Conservation (phyloP, 2,113 vertebrate genomes). For the Glareola pratincola region DNA sequence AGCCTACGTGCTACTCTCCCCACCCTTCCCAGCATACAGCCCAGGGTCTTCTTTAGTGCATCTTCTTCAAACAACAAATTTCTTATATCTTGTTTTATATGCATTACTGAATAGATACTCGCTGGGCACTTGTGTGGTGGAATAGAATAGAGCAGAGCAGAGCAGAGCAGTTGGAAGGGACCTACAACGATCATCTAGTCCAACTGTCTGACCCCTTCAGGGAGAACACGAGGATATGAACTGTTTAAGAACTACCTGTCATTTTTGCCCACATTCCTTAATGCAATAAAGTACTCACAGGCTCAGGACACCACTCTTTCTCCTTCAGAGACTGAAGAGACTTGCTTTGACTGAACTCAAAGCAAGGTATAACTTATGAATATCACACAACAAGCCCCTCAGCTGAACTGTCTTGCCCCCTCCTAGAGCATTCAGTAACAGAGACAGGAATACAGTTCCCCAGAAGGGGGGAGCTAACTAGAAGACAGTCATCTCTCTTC, state of each 20-base stretch:
- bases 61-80: not conserved
- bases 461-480: not conserved
- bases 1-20: not conserved
- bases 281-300: not conserved
- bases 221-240: not conserved
- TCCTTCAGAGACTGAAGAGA: not conserved
- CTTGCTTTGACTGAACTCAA: too few relatives aligned
- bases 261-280: not conserved
- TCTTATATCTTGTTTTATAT: not conserved
- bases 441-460: not conserved
- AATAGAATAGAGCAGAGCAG: not conserved
- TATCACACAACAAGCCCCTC: not conserved
- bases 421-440: not conserved
- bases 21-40: not conserved
- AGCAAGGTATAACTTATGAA: accelerated
- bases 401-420: not conserved
- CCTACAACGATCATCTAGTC: not conserved
- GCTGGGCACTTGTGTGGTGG: too few relatives aligned
- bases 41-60: not conserved
- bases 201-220: not conserved
- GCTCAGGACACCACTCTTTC: not conserved
- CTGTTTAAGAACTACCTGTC: not conserved
- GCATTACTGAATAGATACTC: not conserved
- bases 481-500: not conserved
- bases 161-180: not conserved